phyloP scores from a whole-genome alignment of 2,113 vertebrate genomes.

The Dromiciops gliroides region DNA sequence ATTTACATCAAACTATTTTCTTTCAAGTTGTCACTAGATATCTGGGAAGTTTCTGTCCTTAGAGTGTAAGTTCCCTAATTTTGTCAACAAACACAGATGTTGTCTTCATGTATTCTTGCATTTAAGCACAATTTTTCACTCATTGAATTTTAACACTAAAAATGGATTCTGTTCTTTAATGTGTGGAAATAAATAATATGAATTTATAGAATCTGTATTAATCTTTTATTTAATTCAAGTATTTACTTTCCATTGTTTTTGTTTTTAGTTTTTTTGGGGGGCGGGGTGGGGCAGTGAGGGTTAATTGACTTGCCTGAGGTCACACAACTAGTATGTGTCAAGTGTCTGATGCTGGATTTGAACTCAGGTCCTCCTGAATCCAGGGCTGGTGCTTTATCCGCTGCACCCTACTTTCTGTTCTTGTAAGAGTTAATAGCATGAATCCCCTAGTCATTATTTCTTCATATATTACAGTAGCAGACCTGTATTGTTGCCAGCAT shows the following conservation, averaged over 20 bases:
- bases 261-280: no score
- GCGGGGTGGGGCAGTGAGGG: no score
- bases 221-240: slow-evolving; percentile 39
- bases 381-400: no score
- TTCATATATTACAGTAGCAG: not conserved
- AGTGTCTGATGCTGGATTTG: no score
- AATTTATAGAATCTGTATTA: not conserved
- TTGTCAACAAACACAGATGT: no score
- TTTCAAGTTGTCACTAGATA: not conserved
- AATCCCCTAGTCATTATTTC: slow-evolving; percentile 30
- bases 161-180: not conserved
- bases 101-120: not conserved
- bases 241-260: not conserved
- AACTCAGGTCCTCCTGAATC: no score
- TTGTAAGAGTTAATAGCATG: slow-evolving; percentile 32
- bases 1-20: not conserved
- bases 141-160: slow-evolving; percentile 26
- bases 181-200: no score
- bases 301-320: no score
- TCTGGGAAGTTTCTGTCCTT: not conserved
- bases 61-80: not conserved
- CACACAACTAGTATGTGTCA: no score
- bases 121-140: not conserved
- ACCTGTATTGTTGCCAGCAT: no score
- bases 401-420: not conserved